Evolutionary conservation across 1,140 invertebrate species (phyloP), one percentile per base, ranked within the genome.

Genomic region (Brachionus calyciflorus): DNA sequence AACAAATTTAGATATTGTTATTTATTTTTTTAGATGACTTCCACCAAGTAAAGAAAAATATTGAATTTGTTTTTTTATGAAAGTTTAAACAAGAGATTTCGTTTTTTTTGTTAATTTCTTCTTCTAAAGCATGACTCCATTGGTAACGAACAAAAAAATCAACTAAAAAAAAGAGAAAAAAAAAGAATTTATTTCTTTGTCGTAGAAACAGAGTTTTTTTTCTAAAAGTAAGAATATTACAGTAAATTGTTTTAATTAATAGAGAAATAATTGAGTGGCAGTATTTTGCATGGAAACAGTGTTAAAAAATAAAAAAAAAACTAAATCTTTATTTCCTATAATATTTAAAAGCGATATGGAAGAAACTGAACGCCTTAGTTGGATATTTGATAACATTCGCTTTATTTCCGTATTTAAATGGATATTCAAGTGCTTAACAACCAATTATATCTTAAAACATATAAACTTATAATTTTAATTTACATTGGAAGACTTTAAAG

Each of bases 71-170:
- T 21, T 65, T 65, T 63, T 30, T 63, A 63, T 37, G 21, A 63
- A 41, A 30, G 53, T 60, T 37, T 65, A 65, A 65, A 65, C 60
- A 65, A 65, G 37, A 44, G 53, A 55, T 63, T 63, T 63, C n/a
- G n/a, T n/a, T n/a, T n/a, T n/a, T n/a, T n/a, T 63, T n/a, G 17
- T 26, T 65, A 44, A 41, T 41, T 65, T 65, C 33, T 65, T 37
- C 9, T 37, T 5, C 33, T 5, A 65, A 65, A 60, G 60, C 60
- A 65, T 65, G 60, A 65, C 40, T 65, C 60, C 60, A 65, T 44
- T 65, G 60, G 60, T 44, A 65, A 65, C 60, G 40, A 65, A 65
- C n/a, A n/a, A n/a, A n/a, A n/a, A n/a, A n/a, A n/a, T n/a, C n/a
- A n/a, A n/a, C n/a, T n/a, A n/a, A 37, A 37, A 7, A 63, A 63